These are phyloP conservation scores for Nomada fucata DNA, from an alignment of 2,888 invertebrate species.

Conservation along the genomic window DNA sequence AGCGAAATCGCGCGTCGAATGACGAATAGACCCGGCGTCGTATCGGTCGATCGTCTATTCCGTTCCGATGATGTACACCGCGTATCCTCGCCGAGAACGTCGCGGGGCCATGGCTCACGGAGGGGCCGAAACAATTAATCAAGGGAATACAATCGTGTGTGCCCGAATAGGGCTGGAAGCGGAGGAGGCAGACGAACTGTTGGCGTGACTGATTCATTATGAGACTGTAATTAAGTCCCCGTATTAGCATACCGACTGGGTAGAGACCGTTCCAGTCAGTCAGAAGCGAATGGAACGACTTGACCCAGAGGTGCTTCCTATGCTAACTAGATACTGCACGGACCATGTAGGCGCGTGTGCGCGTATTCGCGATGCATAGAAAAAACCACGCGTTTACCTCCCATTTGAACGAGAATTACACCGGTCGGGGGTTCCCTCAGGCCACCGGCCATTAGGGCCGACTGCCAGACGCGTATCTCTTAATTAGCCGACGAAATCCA, in stretches of 20 bases:
- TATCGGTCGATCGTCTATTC: conserved; percentile 48
- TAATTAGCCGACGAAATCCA: conserved; percentile 76
- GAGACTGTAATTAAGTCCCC: conserved; percentile 79
- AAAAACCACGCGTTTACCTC: conserved; percentile 58
- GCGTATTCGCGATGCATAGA: conserved; percentile 32
- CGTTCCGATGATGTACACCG: conserved; percentile 34
- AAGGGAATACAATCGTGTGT: conserved; percentile 69
- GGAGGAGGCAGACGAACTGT: conserved; percentile 29
- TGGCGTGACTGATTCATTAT: conserved; percentile 81
- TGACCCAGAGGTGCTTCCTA: conserved; percentile 75
- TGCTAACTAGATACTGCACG: conserved; percentile 77
- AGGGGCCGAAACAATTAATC: conserved; percentile 76
- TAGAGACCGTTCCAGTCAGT: conserved; percentile 43
- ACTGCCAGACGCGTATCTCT: conserved; percentile 76
- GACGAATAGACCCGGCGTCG: conserved; percentile 54
- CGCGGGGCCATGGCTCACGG: neutral
- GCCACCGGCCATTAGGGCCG: conserved; percentile 61
- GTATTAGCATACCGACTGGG: conserved; percentile 79
- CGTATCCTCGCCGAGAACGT: conserved; percentile 25
- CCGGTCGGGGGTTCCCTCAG: conserved; percentile 39
- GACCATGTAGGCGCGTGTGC: neutral
- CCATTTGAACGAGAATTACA: conserved; percentile 56
- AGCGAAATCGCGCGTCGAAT: conserved; percentile 34
- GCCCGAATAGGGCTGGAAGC: conserved; percentile 19
- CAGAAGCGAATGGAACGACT: conserved; percentile 72